Base-by-base conservation (phyloP, 2,797 vertebrate genomes). In the Platyrinchus mystaceus region DNA sequence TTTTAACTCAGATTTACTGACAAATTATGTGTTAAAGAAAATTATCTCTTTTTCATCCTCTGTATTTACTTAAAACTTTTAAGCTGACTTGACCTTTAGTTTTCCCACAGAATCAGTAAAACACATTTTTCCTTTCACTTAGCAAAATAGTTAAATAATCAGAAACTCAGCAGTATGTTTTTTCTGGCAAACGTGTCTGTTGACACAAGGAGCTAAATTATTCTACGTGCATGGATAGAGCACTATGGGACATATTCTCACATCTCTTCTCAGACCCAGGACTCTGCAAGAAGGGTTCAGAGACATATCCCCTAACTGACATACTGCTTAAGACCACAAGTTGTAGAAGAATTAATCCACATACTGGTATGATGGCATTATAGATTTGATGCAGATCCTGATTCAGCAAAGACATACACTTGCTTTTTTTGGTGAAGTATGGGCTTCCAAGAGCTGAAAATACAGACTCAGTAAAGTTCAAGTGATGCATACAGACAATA, bases 51-150 rank as follows among this genome's bases (percentile, higher is more conserved):
- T 91, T 82, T 68, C 34, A 64, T 75, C 53, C 55, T 70, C 26
- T 79, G 9, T 84, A 47, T 75, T 88, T 96, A 81, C 83, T 94
- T 83, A 18, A 12, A 56, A 50, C 27, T 73, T 89, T 89, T 58
- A 87, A 90, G 76, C 68, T 93, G 78, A 93, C 71, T 95, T 89
- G 73, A 91, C 83, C 52, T 91, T 86, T 87, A 19, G 37, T 67
- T 96, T 90, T 77, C 71, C 70, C 55, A 90, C 28, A 89, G 67
- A 77, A 68, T 30, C 73, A 68, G 36, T 55, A 27, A 91, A 95
- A 94, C 53, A 58, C 43, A 37, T 74, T 89, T 85, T 94, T 80
- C 79, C 76, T 92, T 63, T 92, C 82, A 89, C 63, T 94, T 95
- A 59, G 53, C 53, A 93, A 86, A 83, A 53, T 4, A 93, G 50